Evolutionary conservation across 2,113 vertebrate species (phyloP), one percentile per base, ranked within the genome.

Genomic region (Nyctereutes procyonoides): DNA sequence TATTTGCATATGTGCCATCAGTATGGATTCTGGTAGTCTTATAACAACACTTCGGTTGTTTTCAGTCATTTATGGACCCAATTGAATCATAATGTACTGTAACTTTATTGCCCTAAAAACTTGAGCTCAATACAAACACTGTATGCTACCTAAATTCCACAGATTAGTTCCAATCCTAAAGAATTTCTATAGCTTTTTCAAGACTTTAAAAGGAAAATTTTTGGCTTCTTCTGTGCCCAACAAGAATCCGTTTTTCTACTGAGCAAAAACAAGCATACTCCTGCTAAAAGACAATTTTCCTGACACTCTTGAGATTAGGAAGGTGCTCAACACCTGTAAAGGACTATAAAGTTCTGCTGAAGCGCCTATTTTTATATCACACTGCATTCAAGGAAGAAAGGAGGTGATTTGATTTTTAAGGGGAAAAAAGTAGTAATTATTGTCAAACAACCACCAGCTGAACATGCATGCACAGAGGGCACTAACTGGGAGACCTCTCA

Each of bases 381-480:
- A 73, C 38, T 76, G 19, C 38, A 84, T 14, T 77, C 19, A 86
- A 73, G 80, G 22, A 26, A 91, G 13, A 63, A 90, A 48, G 76
- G 69, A 14, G 55, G 53, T 65, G 65, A 76, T 77, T 11, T 88
- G 43, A 74, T 67, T 65, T 95, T 89, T 84, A 86, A 73, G 20
- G 32, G 15, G 26, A 19, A 63, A 35, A 92, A 79, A 48, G 82
- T 20, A 81, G n/a, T 51, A n/a, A 63, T 35, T 89, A 73, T 28
- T 5, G 14, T 89, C 35, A 93, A 85, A 56, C 5, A 38, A 71
- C 43, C 69, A 79, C 26, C 38, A 88, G 43, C 51, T 35, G 53
- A 97, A 96, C 19, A 95, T 96, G 89, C 85, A 95, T 96, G 89
- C 85, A 95, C 69, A 95, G 88, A 89, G 35, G 55, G 22, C 77